These are phyloP conservation scores for Trissoscelio sp. DNA, from an alignment of 2,888 invertebrate species.

Conservation along the genomic window DNA sequence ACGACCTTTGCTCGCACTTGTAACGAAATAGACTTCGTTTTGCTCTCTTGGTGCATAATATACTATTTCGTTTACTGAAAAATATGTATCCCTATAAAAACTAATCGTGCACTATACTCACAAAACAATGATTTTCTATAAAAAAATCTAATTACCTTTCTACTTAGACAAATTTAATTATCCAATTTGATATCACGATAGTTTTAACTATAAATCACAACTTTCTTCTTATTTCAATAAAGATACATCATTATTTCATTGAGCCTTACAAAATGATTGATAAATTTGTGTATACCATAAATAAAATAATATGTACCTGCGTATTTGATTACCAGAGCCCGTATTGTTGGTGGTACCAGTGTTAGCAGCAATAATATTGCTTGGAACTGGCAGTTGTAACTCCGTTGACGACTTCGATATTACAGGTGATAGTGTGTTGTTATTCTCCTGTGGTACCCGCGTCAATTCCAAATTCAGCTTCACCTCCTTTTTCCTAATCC, in stretches of 20 bases:
- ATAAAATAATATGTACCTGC: conserved; percentile 77
- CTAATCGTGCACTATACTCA: conserved; percentile 53
- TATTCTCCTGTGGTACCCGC: conserved; percentile 81
- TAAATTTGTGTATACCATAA: not conserved
- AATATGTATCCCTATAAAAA: conserved; percentile 1
- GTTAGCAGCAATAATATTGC: conserved; percentile 84
- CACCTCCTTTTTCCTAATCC: conserved; percentile 80
- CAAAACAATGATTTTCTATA: conserved; percentile 33
- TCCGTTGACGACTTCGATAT: conserved; percentile 78
- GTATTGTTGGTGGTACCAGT: conserved; percentile 84
- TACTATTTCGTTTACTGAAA: conserved; percentile 53
- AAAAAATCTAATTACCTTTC: conserved; percentile 20
- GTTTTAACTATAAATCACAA: not conserved
- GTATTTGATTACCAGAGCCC: conserved; percentile 82
- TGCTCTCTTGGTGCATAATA: too few relatives aligned
- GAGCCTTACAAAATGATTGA: not conserved
- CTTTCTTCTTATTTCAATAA: too few relatives aligned
- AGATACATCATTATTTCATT: not conserved
- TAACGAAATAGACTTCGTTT: too few relatives aligned
- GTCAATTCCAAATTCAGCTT: conserved; percentile 82
- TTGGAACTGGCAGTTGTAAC: conserved; percentile 80
- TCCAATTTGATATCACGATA: not conserved
- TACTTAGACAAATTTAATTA: conserved; percentile 1
- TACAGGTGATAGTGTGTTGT: conserved; percentile 78
- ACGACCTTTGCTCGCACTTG: too few relatives aligned